Percentiles rank a stretch among this genome's conserved stretches.
phyloP scores from a whole-genome alignment of 2,888 invertebrate species.

The Pyrochroa serraticornis region DNA sequence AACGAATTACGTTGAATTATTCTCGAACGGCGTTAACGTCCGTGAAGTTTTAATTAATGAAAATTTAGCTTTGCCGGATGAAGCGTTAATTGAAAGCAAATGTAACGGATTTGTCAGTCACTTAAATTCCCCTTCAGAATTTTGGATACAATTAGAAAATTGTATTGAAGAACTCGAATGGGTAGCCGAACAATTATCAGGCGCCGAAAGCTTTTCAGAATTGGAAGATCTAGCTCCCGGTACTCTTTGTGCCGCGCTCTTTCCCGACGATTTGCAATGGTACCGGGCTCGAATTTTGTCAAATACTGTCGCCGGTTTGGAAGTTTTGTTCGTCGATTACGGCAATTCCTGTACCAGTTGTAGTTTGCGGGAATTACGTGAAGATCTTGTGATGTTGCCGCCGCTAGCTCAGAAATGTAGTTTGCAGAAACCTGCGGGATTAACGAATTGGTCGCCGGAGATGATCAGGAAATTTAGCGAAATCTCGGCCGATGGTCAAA shows the following conservation, averaged over 20 bases:
- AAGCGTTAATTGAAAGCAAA: slow-evolving; percentile 18
- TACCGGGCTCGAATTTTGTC: slow-evolving; percentile 68
- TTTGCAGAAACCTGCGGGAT: slow-evolving; percentile 60
- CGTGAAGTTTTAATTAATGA: slow-evolving; percentile 66
- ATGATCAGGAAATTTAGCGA: slow-evolving; percentile 71
- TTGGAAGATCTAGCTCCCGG: slow-evolving; percentile 64
- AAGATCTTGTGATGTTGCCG: slow-evolving; percentile 63
- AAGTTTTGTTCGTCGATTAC: slow-evolving; percentile 72
- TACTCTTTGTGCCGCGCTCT: slow-evolving; percentile 69
- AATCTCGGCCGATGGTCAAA: slow-evolving; percentile 71
- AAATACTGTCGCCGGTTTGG: slow-evolving; percentile 62
- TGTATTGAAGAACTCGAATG: slow-evolving; percentile 64
- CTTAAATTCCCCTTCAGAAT: slow-evolving; percentile 71
- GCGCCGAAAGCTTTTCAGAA: slow-evolving; percentile 60
- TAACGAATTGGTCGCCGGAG: slow-evolving; percentile 67
- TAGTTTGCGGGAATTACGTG: slow-evolving; percentile 66
- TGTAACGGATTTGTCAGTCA: slow-evolving; percentile 69
- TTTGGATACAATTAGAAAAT: slow-evolving; percentile 77
- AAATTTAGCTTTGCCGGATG: slow-evolving; percentile 60
- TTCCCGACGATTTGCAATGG: slow-evolving; percentile 70
- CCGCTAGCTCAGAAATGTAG: slow-evolving; percentile 70
- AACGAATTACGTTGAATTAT: slow-evolving; percentile 70
- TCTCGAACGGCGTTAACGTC: slow-evolving; percentile 65
- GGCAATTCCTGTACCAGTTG: slow-evolving; percentile 70
- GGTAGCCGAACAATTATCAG: slow-evolving; percentile 64